A percentile compares a stretch with the other conserved stretches of the same genome.
phyloP scores from a whole-genome alignment of 2,113 vertebrate species.

The Pipra filicauda region DNA sequence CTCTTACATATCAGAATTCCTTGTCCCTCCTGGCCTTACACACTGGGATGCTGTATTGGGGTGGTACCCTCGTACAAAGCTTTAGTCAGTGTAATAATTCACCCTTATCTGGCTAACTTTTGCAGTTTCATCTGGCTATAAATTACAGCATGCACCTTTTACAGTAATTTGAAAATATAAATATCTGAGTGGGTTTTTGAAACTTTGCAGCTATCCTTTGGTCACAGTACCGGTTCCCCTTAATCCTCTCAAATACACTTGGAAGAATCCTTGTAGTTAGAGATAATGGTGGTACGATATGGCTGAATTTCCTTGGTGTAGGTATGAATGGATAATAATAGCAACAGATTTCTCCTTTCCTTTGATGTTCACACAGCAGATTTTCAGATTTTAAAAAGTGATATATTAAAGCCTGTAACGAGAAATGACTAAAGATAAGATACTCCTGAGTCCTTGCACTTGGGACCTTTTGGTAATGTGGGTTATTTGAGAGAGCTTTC shows the following conservation, averaged over 20 bases:
- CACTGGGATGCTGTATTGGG: not conserved
- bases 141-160: not conserved
- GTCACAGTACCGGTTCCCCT: not conserved
- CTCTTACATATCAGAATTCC: not conserved
- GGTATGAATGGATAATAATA: not conserved
- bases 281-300: not conserved
- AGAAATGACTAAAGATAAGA: conserved; percentile 1
- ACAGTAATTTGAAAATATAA: not conserved
- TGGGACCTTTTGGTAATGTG: not conserved
- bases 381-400: not conserved
- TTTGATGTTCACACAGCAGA: not conserved
- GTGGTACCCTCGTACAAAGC: not conserved
- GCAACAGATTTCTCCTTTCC: not conserved
- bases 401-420: not conserved
- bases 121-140: not conserved
- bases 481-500: not conserved
- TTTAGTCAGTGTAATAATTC: not conserved
- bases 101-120: not conserved
- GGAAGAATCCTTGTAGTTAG: conserved; percentile 1
- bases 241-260: not conserved
- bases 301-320: not conserved
- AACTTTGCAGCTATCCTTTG: not conserved
- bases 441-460: not conserved
- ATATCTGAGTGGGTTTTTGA: not conserved
- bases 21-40: not conserved